Evolutionary conservation across 2,888 invertebrate species (phyloP).

Genomic region (Scelioninae gen. 2): DNA sequence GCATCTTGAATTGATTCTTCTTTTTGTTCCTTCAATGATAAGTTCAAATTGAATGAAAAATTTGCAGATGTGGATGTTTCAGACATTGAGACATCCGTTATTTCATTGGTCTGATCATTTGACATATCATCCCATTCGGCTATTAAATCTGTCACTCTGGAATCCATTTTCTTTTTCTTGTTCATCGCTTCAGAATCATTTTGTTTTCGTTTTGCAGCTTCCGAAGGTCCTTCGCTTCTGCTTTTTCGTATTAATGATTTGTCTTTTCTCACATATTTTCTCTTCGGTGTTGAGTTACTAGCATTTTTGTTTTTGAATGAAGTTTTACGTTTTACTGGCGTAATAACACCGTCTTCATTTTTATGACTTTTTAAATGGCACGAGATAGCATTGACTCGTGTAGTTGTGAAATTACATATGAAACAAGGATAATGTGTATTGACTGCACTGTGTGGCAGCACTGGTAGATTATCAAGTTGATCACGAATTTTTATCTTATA

Average conservation of each 20-base stretch:
- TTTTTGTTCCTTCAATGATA: slow-evolving; percentile 5
- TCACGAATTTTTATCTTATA: slow-evolving; percentile 82
- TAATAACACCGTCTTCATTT: slow-evolving; percentile 18
- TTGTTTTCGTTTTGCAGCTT: slow-evolving; percentile 71
- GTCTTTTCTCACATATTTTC: slow-evolving; percentile 75
- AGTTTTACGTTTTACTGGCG: slow-evolving; percentile 63
- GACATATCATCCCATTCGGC: slow-evolving; percentile 85
- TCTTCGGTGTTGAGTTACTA: slow-evolving; percentile 70
- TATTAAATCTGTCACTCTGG: slow-evolving; percentile 82
- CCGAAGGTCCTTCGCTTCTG: slow-evolving; percentile 71
- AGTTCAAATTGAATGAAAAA: slow-evolving; percentile 11
- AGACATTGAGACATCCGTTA: not conserved
- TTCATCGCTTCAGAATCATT: slow-evolving; percentile 69
- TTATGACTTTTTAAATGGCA: slow-evolving; percentile 83
- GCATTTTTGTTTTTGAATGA: slow-evolving; percentile 62
- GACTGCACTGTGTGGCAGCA: slow-evolving; percentile 65
- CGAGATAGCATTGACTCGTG: slow-evolving; percentile 84
- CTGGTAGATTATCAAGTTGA: slow-evolving; percentile 74
- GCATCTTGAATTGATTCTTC: slow-evolving; percentile 44
- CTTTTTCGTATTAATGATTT: slow-evolving; percentile 66
- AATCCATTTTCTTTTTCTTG: slow-evolving; percentile 78
- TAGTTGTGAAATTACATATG: slow-evolving; percentile 81
- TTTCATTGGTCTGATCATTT: slow-evolving; percentile 61
- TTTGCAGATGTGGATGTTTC: slow-evolving; percentile 10
- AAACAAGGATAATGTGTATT: slow-evolving; percentile 78